phyloP scores from a whole-genome alignment of 2,113 vertebrate species.

The Callocephalon fimbriatum region DNA sequence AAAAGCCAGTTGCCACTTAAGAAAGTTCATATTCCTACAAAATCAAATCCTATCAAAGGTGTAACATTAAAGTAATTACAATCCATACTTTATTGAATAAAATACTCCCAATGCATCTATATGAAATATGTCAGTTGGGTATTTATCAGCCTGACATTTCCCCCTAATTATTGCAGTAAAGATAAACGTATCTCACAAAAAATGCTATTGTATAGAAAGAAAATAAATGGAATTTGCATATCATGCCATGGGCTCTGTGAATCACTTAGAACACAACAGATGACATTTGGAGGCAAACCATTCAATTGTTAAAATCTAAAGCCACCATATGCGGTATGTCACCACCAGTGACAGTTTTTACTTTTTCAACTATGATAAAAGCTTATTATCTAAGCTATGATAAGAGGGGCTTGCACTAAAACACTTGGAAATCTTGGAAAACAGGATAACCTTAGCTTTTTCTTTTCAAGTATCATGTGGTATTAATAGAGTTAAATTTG shows the following conservation, averaged over 20 bases:
- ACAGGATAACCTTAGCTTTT: not conserved
- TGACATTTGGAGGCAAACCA: not conserved
- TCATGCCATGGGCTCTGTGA: fast-evolving
- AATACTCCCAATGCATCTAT: not conserved
- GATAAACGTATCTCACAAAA: not conserved
- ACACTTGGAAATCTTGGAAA: not conserved
- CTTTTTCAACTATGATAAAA: not conserved
- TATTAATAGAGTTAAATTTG: not conserved
- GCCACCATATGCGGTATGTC: not conserved
- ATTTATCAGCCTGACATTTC: not conserved
- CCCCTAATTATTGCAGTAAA: not conserved
- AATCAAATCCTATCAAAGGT: not conserved
- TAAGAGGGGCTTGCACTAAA: not conserved
- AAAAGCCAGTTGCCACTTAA: not conserved
- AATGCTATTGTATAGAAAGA: not conserved
- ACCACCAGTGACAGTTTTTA: not conserved
- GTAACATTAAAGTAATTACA: not conserved
- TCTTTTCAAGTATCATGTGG: not conserved
- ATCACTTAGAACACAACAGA: not conserved
- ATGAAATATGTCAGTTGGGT: not conserved
- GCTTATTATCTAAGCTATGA: not conserved
- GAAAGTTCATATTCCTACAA: not conserved
- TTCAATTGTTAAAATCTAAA: not conserved
- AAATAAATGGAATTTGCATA: not conserved
- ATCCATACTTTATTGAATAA: not conserved